Evolutionary conservation across 2,797 vertebrate genomes (phyloP).

Genomic region (Taenioides sp.): DNA sequence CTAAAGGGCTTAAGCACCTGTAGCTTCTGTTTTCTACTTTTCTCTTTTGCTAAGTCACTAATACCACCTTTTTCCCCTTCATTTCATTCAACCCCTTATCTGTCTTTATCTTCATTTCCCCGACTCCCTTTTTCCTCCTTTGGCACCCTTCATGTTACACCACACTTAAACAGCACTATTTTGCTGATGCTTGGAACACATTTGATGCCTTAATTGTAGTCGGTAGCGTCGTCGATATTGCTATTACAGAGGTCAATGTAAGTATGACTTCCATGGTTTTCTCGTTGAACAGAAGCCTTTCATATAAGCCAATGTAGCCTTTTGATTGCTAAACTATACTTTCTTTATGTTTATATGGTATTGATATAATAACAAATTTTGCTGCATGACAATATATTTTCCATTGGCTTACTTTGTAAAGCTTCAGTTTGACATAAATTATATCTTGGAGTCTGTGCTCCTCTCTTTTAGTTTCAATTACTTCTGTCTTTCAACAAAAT

Average conservation of each 20-base stretch:
- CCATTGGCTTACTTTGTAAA: conserved; percentile 53
- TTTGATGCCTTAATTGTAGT: conserved; percentile 99
- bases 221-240: conserved; percentile 99
- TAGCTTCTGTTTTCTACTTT: conserved; percentile 28
- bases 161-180: conserved; percentile 97
- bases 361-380: neutral
- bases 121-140: conserved; percentile 14
- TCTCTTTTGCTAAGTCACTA: conserved; percentile 27
- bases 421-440: conserved; percentile 61
- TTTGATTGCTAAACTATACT: neutral
- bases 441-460: conserved; percentile 21
- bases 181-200: conserved; percentile 99
- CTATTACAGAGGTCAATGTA: conserved; percentile 99
- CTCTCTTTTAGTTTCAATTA: conserved; percentile 1
- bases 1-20: conserved; percentile 16
- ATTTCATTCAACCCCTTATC: conserved; percentile 70
- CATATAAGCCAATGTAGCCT: conserved; percentile 38
- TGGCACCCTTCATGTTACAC: conserved; percentile 49
- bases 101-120: conserved; percentile 1
- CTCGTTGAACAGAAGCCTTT: conserved; percentile 67
- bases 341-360: neutral
- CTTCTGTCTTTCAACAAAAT: conserved; percentile 17
- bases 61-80: conserved; percentile 38
- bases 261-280: conserved; percentile 61
- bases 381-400: neutral